phyloP scores from a whole-genome alignment of 1,140 invertebrate species.

The Eumaeus atala region DNA sequence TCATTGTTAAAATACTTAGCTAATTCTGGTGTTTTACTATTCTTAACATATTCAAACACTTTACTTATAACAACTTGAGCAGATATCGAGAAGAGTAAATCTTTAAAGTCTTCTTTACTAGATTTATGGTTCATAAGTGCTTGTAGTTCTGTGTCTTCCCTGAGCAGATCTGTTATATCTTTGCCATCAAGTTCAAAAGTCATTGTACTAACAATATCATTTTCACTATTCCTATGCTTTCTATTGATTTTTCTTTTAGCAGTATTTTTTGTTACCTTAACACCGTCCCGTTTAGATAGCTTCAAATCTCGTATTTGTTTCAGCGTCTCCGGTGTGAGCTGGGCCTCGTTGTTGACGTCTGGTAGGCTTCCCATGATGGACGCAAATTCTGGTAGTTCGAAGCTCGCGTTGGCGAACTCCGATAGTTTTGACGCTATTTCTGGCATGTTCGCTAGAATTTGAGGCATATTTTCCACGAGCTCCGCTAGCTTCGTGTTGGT shows the following conservation, averaged over 20 bases:
- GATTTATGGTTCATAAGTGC: conserved; percentile 46
- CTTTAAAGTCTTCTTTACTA: conserved; percentile 52
- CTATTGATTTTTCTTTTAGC: conserved; percentile 56
- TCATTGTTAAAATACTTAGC: conserved; percentile 50
- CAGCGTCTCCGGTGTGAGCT: conserved; percentile 61
- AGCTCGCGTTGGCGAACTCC: conserved; percentile 53
- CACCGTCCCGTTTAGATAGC: conserved; percentile 51
- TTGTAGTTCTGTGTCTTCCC: conserved; percentile 52
- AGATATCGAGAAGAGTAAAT: conserved; percentile 52
- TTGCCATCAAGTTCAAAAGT: conserved; percentile 51
- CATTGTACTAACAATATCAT: conserved; percentile 28
- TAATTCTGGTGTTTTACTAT: conserved; percentile 48
- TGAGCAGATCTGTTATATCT: conserved; percentile 47
- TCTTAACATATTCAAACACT: conserved; percentile 57
- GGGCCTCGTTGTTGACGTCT: conserved; percentile 53
- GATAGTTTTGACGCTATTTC: conserved; percentile 57
- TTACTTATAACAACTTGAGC: conserved; percentile 61
- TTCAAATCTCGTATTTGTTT: conserved; percentile 64
- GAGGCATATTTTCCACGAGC: conserved; percentile 61
- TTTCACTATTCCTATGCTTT: conserved; percentile 42
- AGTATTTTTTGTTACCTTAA: conserved; percentile 64
- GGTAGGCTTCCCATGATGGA: conserved; percentile 58
- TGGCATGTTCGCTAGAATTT: conserved; percentile 65
- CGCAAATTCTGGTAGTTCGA: conserved; percentile 58
- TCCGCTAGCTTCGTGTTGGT: conserved; percentile 51